Evolutionary conservation across 1,140 invertebrate species (phyloP), one percentile per base, ranked within the genome.

Genomic region (Brachionus manjavacas): DNA sequence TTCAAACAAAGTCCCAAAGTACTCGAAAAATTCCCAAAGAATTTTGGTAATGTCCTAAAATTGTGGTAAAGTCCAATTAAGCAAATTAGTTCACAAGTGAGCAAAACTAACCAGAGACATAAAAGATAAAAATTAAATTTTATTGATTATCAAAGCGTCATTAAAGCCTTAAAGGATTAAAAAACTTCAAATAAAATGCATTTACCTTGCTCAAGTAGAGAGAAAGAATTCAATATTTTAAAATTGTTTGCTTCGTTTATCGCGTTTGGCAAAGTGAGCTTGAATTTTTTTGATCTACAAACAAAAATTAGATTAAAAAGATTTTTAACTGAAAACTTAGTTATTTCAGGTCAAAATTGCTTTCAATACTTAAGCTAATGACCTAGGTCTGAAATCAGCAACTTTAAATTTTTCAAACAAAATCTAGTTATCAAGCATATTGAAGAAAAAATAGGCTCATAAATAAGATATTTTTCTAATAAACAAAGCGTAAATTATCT

Each of bases 261-360:
- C 52, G 72, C 72, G 14, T 76, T 76, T 49, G 72, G 72, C 46
- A 76, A 49, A 25, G 72, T 76, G 20, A 76, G 43, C 41, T 76
- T 76, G 39, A 76, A 25, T 49, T 76, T 76, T 76, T 76, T 76
- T 14, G 43, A 76, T 76, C 72, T 76, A 76, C 25, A 76, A 76
- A 76, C 23, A 41, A 41, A 72, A 72, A 72, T 11, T 35, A 72
- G 35, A 72, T 41, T 20, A 41, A 20, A 39, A 72, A 39, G 66
- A 6, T 35, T 68, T 39, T 68, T 68, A 74, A 41, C 39, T 74
- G 39, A 46, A 43, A 39, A 70, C 23, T 12, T 9, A 23, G 25
- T 70, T 70, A 70, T 43, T 41, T 20, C 43, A 74, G 39, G 39
- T 74, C 39, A 74, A 41, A 39, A 74, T 20, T 20, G 3, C 39